phyloP scores from a whole-genome alignment of 2,113 vertebrate genomes.

The Tychaedon coryphoeus region DNA sequence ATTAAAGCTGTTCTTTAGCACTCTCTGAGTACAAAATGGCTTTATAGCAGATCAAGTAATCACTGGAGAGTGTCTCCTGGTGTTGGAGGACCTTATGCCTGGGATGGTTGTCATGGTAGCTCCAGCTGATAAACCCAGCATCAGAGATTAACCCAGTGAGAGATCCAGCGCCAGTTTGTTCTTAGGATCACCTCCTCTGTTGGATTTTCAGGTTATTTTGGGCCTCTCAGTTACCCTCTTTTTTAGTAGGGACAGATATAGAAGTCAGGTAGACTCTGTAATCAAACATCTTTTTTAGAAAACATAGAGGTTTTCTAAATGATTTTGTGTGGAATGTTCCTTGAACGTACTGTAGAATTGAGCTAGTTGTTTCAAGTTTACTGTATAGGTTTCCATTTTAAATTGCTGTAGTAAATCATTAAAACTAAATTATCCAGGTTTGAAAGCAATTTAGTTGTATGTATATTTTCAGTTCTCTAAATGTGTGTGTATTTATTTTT shows the following conservation, averaged over 20 bases:
- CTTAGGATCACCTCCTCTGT: not conserved
- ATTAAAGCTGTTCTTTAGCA: not conserved
- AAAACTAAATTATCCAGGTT: not conserved
- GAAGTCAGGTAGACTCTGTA: not conserved
- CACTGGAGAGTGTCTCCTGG: not conserved
- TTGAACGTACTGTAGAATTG: not conserved
- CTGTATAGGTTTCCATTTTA: not conserved
- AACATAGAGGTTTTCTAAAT: accelerated
- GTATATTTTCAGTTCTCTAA: not conserved
- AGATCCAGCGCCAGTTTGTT: not conserved
- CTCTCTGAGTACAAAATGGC: not conserved
- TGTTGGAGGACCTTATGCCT: not conserved
- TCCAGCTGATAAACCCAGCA: not conserved
- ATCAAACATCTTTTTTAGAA: not conserved
- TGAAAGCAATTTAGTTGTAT: not conserved
- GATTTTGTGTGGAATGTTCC: not conserved
- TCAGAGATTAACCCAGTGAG: not conserved
- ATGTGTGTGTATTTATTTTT: not conserved
- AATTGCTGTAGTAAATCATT: not conserved
- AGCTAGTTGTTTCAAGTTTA: not conserved
- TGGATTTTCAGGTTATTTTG: not conserved
- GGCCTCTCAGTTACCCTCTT: not conserved
- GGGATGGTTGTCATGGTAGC: not conserved
- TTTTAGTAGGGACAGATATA: not conserved
- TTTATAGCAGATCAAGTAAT: conserved; percentile 1